A percentile compares a stretch with the other conserved stretches of the same genome.
Conservation (phyloP, 2,888 invertebrate species). For the Sympetrum striolatum region DNA sequence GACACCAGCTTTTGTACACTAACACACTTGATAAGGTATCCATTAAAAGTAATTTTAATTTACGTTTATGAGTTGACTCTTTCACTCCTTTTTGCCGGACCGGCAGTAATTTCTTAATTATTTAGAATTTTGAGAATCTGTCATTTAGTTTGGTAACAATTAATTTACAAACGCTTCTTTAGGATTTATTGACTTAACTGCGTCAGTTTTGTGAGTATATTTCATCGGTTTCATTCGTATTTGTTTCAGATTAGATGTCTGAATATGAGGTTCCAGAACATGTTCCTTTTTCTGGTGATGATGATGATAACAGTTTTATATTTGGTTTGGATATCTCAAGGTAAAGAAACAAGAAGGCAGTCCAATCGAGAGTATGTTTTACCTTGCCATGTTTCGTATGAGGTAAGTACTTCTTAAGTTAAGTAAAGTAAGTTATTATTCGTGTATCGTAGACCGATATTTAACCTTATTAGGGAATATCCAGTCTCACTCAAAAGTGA, state of each 20-base stretch:
- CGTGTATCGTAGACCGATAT: too few relatives aligned
- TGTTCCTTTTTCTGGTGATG: conserved; percentile 27
- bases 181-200: not conserved
- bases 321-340: conserved; percentile 33
- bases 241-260: conserved; percentile 31
- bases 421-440: not conserved
- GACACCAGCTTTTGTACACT: not conserved
- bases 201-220: not conserved
- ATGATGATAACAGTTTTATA: conserved; percentile 35
- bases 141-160: not conserved
- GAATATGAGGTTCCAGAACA: conserved; percentile 40
- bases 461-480: too few relatives aligned
- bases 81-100: not conserved
- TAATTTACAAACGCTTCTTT: not conserved
- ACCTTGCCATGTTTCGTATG: conserved; percentile 18
- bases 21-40: not conserved
- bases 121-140: not conserved
- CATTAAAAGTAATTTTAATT: not conserved
- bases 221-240: not conserved
- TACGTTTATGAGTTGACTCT: not conserved
- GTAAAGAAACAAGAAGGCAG: conserved; percentile 6
- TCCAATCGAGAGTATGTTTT: not conserved
- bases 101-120: not conserved
- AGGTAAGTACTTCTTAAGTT: not conserved
- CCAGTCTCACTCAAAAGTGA: too few relatives aligned